These are phyloP conservation scores for Tiliqua scincoides DNA, from an alignment of 2,113 vertebrate genomes.

Conservation along the genomic window DNA sequence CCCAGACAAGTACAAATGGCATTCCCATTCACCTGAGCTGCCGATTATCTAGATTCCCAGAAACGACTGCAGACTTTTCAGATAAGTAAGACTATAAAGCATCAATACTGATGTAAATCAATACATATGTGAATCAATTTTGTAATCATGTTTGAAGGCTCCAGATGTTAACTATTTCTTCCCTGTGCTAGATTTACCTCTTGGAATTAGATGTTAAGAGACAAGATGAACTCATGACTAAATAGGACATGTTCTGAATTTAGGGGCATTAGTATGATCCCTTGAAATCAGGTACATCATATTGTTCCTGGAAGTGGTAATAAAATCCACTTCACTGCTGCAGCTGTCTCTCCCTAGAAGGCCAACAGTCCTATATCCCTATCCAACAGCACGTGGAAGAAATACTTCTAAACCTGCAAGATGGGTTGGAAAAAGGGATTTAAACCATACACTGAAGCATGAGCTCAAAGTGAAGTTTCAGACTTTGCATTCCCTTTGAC, in stretches of 20 bases:
- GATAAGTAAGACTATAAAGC: neutral
- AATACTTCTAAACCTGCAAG: neutral
- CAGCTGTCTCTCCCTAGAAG: conserved; percentile 1
- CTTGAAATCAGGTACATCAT: conserved; percentile 6
- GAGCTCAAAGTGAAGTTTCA: neutral
- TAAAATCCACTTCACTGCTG: neutral
- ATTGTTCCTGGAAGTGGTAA: conserved; percentile 22
- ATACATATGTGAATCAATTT: neutral
- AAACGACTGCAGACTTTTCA: neutral
- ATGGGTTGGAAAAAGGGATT: neutral
- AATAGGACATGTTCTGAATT: neutral
- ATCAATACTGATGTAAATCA: too few species aligned
- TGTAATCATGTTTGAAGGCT: neutral
- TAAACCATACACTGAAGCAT: neutral
- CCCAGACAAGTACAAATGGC: neutral
- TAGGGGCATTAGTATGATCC: neutral
- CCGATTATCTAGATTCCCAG: neutral
- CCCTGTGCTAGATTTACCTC: neutral
- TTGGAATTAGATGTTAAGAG: neutral
- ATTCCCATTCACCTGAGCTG: neutral
- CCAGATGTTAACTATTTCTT: neutral
- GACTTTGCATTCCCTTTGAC: neutral
- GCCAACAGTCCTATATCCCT: neutral
- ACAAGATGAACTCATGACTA: neutral
- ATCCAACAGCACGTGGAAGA: neutral